Evolutionary conservation across 2,113 vertebrate species (phyloP).

Genomic region (Tragelaphus scriptus): DNA sequence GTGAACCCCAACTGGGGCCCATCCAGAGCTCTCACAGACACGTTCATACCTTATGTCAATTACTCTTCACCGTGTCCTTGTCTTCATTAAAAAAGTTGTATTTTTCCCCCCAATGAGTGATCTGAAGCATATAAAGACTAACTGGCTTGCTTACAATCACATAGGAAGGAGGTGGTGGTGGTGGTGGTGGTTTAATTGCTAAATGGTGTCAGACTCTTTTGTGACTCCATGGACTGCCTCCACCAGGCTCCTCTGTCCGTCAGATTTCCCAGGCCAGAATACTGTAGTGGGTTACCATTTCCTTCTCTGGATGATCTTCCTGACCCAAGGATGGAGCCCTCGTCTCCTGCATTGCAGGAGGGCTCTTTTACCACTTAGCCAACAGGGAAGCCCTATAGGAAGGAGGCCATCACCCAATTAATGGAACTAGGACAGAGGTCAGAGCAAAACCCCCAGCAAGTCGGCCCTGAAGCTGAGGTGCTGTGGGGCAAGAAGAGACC

Average conservation of each 20-base stretch:
- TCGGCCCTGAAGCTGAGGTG: neutral
- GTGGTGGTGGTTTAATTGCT: neutral
- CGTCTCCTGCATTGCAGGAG: neutral
- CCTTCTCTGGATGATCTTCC: no score
- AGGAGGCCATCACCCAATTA: neutral
- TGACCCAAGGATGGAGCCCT: neutral
- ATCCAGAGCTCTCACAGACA: neutral
- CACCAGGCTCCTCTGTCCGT: neutral
- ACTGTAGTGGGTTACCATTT: neutral
- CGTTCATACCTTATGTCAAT: neutral
- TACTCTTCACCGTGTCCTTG: neutral
- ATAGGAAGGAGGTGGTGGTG: neutral
- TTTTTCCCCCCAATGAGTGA: neutral
- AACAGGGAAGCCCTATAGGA: neutral
- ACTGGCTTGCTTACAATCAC: neutral
- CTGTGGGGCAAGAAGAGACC: neutral
- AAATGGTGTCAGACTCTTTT: neutral
- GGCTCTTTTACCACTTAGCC: neutral
- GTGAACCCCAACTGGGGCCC: neutral
- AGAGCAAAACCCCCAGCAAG: neutral
- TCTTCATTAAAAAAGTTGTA: neutral
- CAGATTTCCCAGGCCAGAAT: neutral
- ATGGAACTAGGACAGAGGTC: neutral
- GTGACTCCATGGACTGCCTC: neutral
- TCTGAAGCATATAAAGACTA: neutral